Evolutionary conservation across 2,113 vertebrate species (phyloP), one percentile per base, ranked within the genome.

Genomic region (Neogobius melanostomus): DNA sequence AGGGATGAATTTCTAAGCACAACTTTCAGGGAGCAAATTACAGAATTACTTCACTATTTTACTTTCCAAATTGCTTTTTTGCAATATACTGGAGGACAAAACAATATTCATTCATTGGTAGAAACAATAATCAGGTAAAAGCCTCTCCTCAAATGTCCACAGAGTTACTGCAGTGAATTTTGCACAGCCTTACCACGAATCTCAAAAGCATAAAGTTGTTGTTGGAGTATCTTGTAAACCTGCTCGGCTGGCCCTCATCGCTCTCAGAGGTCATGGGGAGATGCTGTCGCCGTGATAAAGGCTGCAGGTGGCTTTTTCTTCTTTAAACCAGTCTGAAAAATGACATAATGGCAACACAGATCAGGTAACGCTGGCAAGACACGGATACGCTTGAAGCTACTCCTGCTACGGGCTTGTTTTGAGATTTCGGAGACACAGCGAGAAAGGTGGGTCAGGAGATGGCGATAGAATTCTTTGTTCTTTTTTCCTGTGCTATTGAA

Each of bases 291-390:
- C 71, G 69, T 73, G 78, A 89, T 87, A 88, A 91, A 87, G 69
- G 79, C 81, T 78, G 74, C 85, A 85, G 85, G 82, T 89, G 88
- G 72, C 87, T 79, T 88, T 89, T 88, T 81, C 87, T 81, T 66
- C 85, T 76, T 68, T 65, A 71, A 79, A 86, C 59, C 73, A 71
- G 60, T 64, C 60, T 78, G 81, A 88, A 82, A 82, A 85, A 80
- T 89, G 77, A 85, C 83, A 88, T 87, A 84, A 86, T 84, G 82
- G 79, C 82, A 53, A 61, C 21, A 0, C 10, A 75, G 82, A 84
- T 90, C 90, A 87, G 86, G 90, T 91, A 89, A 87, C 85, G 71
- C 72, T 59, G 66, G 67, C 43, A 60, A 8, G 79, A 88, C 74
- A 88, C 68, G 1, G 87, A 91, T 90, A 91, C 66, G 68, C 76